Percentiles rank a stretch among this genome's conserved stretches.
phyloP scores from a whole-genome alignment of 2,113 vertebrate genomes.

The Laterallus jamaicensis region DNA sequence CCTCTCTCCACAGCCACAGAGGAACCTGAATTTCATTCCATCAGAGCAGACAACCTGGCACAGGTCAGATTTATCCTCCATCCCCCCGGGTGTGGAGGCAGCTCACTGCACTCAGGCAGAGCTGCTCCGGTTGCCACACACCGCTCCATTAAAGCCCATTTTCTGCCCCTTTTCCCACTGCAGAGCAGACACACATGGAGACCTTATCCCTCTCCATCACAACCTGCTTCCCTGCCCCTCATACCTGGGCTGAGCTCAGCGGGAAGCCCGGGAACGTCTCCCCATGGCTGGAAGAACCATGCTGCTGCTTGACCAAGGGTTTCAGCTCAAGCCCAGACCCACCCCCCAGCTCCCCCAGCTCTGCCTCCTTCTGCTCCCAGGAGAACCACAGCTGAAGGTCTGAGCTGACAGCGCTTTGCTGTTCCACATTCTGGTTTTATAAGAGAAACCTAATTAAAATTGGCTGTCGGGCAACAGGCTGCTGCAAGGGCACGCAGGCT shows the following conservation, averaged over 20 bases:
- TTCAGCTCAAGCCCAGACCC: accelerated
- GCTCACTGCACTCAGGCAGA: background rate
- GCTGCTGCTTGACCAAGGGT: background rate
- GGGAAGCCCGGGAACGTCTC: background rate
- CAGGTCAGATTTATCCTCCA: background rate
- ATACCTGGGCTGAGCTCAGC: constrained; percentile 19
- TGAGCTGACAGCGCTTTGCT: background rate
- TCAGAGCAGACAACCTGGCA: background rate
- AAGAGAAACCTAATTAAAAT: constrained; percentile 47
- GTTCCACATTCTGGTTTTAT: constrained; percentile 21
- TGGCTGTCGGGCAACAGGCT: background rate
- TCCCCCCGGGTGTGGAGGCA: background rate
- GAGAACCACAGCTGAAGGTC: background rate
- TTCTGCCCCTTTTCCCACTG: background rate
- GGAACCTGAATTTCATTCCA: background rate
- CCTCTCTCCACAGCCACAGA: background rate
- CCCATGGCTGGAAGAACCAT: background rate
- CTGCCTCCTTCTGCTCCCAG: constrained; percentile 42
- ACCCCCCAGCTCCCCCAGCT: background rate
- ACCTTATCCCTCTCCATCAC: background rate
- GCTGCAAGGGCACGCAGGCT: background rate
- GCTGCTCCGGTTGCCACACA: background rate
- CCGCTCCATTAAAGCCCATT: background rate
- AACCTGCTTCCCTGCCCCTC: background rate
- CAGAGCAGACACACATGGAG: background rate